Conservation (phyloP, 2,797 vertebrate species). For the Tokudaia muenninki region DNA sequence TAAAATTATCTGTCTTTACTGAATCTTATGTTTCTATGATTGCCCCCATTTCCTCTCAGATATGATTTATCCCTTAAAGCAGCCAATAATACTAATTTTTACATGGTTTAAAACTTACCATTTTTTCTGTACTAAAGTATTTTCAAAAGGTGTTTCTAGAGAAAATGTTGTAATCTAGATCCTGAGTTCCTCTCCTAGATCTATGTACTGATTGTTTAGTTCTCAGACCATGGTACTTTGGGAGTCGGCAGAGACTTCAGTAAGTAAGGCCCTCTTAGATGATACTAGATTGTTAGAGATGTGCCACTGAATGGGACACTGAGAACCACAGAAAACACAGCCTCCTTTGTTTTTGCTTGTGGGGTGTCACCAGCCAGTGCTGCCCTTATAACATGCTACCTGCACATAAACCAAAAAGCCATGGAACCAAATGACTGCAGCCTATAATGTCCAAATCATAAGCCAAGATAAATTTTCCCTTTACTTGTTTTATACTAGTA, state of each 20-base stretch:
- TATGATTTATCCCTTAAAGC: not conserved
- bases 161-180: not conserved
- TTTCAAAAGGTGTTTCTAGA: not conserved
- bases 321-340: not conserved
- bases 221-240: not conserved
- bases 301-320: not conserved
- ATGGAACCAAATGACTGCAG: not conserved
- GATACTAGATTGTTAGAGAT: not conserved
- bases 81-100: not conserved
- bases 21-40: not conserved
- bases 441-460: not conserved
- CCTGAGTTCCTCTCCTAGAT: too few species aligned
- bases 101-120: not conserved
- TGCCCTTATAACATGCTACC: too few species aligned
- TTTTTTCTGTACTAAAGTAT: not conserved
- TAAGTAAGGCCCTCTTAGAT: not conserved
- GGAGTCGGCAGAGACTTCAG: not conserved
- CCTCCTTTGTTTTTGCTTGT: not conserved
- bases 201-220: not conserved
- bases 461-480: too few species aligned
- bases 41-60: slow-evolving; percentile 5
- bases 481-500: not conserved
- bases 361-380: not conserved
- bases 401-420: not conserved
- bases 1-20: not conserved